Conservation (phyloP, 2,113 vertebrate species). For the Cottus gobio region DNA sequence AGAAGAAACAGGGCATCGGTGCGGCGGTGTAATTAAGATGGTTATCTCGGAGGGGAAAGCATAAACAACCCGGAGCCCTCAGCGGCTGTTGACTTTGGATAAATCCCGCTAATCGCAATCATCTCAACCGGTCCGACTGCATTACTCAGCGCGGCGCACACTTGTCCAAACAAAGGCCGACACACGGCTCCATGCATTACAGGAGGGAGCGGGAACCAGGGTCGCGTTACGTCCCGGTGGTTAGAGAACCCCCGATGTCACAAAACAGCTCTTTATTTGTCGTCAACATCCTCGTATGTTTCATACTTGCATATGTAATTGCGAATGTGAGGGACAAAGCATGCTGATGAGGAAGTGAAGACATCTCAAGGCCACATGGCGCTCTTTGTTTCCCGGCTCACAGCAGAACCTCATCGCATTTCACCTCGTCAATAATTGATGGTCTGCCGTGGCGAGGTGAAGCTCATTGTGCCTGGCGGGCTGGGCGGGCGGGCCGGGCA, state of each 20-base stretch:
- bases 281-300: background rate
- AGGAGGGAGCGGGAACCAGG: background rate
- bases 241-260: background rate
- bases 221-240: background rate
- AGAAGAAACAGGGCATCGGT: background rate
- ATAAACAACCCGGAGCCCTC: conserved; percentile 34
- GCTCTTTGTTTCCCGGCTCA: conserved; percentile 61
- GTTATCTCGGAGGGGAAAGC: conserved; percentile 40
- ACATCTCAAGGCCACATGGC: conserved; percentile 35
- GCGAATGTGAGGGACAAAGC: background rate
- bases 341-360: background rate
- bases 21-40: conserved; percentile 26
- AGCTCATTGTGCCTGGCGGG: conserved; percentile 52
- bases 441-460: conserved; percentile 65
- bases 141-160: conserved; percentile 19
- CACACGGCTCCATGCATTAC: conserved; percentile 1
- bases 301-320: background rate
- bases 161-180: conserved; percentile 42
- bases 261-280: background rate
- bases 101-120: conserved; percentile 30
- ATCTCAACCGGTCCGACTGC: conserved; percentile 34
- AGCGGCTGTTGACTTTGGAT: conserved; percentile 59
- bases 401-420: conserved; percentile 70
- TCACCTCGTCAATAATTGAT: conserved; percentile 80
- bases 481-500: conserved; percentile 24